Evolutionary conservation across 2,888 invertebrate genomes (phyloP).

Genomic region (Nymphalis polychloros): DNA sequence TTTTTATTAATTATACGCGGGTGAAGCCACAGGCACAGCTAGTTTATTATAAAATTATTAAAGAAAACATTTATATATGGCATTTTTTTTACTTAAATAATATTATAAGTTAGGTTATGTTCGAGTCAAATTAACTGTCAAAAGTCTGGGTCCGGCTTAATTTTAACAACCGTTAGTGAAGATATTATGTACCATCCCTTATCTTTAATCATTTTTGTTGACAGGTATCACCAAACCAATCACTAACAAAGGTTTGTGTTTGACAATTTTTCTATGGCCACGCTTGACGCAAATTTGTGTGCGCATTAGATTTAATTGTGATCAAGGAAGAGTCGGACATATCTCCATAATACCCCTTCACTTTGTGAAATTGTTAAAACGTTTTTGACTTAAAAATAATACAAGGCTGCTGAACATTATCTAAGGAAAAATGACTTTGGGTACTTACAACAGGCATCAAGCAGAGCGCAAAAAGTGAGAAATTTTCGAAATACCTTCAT

Average conservation of each 20-base stretch:
- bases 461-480: slow-evolving; percentile 71
- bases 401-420: slow-evolving; percentile 1
- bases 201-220: slow-evolving; percentile 18
- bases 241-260: slow-evolving; percentile 26
- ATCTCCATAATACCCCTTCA: background rate
- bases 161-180: background rate
- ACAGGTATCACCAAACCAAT: slow-evolving; percentile 23
- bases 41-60: too few relatives aligned
- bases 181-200: background rate
- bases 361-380: slow-evolving; percentile 1
- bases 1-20: too few relatives aligned
- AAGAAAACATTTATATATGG: too few relatives aligned
- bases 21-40: too few relatives aligned
- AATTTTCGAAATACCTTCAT: slow-evolving; percentile 15
- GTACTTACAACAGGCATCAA: slow-evolving; percentile 76
- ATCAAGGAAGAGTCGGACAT: slow-evolving; percentile 39
- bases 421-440: slow-evolving; percentile 65
- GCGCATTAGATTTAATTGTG: slow-evolving; percentile 45
- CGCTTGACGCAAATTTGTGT: slow-evolving; percentile 39
- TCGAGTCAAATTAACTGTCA: background rate
- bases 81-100: background rate
- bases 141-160: background rate
- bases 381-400: slow-evolving; percentile 1
- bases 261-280: slow-evolving; percentile 40
- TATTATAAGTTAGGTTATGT: background rate